phyloP scores from a whole-genome alignment of 2,113 vertebrate genomes.

The Monopterus albus region DNA sequence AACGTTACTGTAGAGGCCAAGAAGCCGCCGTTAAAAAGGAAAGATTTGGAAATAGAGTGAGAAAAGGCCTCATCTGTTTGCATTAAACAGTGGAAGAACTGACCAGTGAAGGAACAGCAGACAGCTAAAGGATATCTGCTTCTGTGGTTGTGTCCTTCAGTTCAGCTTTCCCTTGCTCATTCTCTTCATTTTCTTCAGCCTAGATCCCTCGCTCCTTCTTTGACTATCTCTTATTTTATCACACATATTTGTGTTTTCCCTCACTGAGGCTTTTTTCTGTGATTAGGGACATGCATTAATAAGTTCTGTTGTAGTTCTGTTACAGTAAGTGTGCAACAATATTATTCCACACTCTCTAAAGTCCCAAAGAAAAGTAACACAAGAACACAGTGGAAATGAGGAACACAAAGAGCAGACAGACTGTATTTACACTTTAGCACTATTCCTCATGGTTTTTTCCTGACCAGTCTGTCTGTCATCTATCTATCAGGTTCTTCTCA shows the following conservation, averaged over 20 bases:
- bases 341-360: neutral
- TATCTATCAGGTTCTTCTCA: constrained; percentile 53
- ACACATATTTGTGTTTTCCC: neutral
- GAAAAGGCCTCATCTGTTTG: constrained; percentile 68
- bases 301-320: neutral
- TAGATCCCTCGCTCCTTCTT: constrained; percentile 24
- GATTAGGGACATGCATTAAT: neutral
- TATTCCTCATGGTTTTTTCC: constrained; percentile 10
- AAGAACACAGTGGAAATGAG: neutral
- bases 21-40: constrained; percentile 71
- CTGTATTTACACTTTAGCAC: neutral
- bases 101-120: constrained; percentile 62
- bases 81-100: constrained; percentile 71
- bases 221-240: constrained; percentile 13
- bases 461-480: constrained; percentile 54
- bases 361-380: constrained; percentile 12
- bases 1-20: constrained; percentile 71
- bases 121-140: constrained; percentile 51
- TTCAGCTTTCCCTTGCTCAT: constrained; percentile 22
- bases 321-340: neutral
- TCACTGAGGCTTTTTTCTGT: neutral
- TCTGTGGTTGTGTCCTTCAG: constrained; percentile 33
- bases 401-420: too few species aligned
- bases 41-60: constrained; percentile 66
- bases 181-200: constrained; percentile 12